These are phyloP conservation scores for Passerina amoena DNA, from an alignment of 2,113 vertebrate genomes.

Conservation along the genomic window DNA sequence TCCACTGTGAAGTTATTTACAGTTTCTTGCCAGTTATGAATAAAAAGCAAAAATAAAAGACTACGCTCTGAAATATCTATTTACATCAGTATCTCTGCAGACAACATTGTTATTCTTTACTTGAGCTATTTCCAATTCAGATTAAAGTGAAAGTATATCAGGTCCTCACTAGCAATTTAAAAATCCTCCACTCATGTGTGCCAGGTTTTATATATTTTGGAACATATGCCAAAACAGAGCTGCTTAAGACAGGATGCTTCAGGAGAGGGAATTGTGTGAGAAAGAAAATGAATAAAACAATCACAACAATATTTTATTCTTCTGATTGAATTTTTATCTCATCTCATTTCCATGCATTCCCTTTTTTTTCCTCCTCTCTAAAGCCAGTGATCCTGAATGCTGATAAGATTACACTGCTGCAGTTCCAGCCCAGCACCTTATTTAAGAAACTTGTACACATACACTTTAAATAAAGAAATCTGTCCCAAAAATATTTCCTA, in stretches of 20 bases:
- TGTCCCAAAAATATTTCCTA: background rate
- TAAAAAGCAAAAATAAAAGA: conserved; percentile 49
- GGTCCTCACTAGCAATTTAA: conserved; percentile 46
- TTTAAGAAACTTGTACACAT: background rate
- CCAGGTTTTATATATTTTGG: background rate
- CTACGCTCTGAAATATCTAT: background rate
- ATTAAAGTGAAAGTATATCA: conserved; percentile 44
- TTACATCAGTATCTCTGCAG: conserved; percentile 39
- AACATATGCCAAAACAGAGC: background rate
- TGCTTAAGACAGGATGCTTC: conserved; percentile 6
- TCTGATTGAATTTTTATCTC: conserved; percentile 53
- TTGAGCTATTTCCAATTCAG: conserved; percentile 53
- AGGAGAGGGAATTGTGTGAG: background rate
- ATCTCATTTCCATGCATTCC: conserved; percentile 29
- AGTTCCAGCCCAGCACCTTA: background rate
- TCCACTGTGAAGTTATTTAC: conserved; percentile 41
- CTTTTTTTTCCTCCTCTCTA: background rate
- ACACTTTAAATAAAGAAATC: background rate
- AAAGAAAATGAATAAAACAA: conserved; percentile 45
- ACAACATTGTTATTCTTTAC: conserved; percentile 41
- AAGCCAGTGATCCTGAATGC: background rate
- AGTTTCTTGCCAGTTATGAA: conserved; percentile 20
- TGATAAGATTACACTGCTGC: background rate
- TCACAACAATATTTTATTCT: conserved; percentile 43
- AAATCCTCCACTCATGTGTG: conserved; percentile 39